Base-by-base conservation (phyloP, 2,113 vertebrate species). In the Tachysurus fulvidraco region DNA sequence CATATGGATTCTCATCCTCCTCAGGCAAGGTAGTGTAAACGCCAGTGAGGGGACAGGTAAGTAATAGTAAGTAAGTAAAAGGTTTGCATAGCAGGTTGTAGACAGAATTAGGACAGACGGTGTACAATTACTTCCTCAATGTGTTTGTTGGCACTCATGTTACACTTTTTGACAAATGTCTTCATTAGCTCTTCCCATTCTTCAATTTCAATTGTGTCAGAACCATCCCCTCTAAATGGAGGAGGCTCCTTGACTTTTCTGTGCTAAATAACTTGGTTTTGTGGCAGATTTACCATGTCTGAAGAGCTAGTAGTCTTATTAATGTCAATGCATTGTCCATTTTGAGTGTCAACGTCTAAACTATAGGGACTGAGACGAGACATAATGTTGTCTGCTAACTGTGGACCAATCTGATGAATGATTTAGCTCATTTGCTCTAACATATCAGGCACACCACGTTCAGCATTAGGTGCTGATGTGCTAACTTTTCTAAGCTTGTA, bases 11-110 rank as follows among this genome's bases (percentile, higher is more conserved):
- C n/a, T n/a, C n/a, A n/a, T n/a, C n/a, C n/a, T n/a, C n/a, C n/a
- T n/a, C n/a, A n/a, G n/a, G n/a, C 25, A 87, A 57, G 0, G 86
- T 87, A 5, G 86, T 87, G 83, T 89, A 89, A 65, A 89, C 87
- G 4, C 85, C 67, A 60, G 83, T 83, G 44, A 87, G 81, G 76
- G 74, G 1, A 85, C 74, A 54, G 60, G 74, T 23, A 46, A 80
- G 13, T 69, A n/a, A n/a, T n/a, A n/a, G n/a, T n/a, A n/a, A n/a
- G n/a, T n/a, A n/a, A n/a, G n/a, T n/a, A n/a, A n/a, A n/a, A n/a
- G n/a, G 76, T 57, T 81, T 86, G 2, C 41, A 1, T 10, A 79
- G 84, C 25, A 79, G 74, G 73, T 74, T 64, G 17, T 79, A 65
- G 74, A 79, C n/a, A 30, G 73, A 64, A 14, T 65, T 64, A 23